Evolutionary conservation across 1,140 invertebrate species (phyloP).

Genomic region (Telenomus remus): DNA sequence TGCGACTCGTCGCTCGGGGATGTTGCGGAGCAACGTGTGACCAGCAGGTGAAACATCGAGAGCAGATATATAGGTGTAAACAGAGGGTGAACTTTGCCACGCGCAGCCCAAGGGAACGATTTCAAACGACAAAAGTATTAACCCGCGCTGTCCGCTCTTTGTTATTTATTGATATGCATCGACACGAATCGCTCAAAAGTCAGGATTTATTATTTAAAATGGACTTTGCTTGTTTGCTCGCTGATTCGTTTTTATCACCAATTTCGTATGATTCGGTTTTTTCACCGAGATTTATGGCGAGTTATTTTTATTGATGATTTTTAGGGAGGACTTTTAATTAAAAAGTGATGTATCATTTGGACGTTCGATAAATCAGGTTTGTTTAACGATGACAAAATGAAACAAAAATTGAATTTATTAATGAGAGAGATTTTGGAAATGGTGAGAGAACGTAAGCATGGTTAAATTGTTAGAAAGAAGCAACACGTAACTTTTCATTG

Average conservation of each 20-base stretch:
- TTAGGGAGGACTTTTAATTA: conserved; percentile 27
- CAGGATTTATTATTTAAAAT: conserved; percentile 51
- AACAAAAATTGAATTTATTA: too few species aligned
- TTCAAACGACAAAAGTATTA: conserved; percentile 48
- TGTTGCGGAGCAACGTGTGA: conserved; percentile 36
- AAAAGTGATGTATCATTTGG: conserved; percentile 20
- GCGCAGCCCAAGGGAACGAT: conserved; percentile 34
- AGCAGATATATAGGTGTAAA: conserved; percentile 38
- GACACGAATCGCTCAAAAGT: conserved; percentile 56
- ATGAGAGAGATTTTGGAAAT: neutral
- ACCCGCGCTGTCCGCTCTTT: conserved; percentile 25
- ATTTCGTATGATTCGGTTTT: conserved; percentile 31
- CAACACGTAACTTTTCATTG: conserved; percentile 2
- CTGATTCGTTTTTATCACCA: conserved; percentile 41
- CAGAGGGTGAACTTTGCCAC: conserved; percentile 34
- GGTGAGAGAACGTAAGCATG: neutral
- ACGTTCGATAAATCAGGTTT: conserved; percentile 12
- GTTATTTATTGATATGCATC: conserved; percentile 60
- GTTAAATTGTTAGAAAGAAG: conserved; percentile 12
- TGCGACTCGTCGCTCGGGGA: conserved; percentile 30
- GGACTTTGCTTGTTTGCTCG: conserved; percentile 39
- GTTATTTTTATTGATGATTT: conserved; percentile 17
- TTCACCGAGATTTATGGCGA: conserved; percentile 18
- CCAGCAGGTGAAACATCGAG: conserved; percentile 45
- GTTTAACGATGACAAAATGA: neutral